phyloP scores from a whole-genome alignment of 2,888 invertebrate genomes.

The Matsumyia berberina region DNA sequence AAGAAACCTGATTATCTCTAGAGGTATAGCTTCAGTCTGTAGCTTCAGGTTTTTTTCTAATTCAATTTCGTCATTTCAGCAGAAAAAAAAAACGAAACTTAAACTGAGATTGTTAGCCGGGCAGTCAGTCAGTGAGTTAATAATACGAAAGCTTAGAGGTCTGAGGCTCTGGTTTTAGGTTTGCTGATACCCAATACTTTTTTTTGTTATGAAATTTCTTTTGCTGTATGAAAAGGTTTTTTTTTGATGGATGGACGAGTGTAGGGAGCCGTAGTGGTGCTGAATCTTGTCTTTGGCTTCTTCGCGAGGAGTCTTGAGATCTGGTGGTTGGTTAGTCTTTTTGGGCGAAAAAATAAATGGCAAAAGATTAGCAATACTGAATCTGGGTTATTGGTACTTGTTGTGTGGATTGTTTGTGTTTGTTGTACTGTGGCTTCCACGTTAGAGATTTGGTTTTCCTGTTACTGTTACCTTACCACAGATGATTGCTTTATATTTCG shows the following conservation, averaged over 20 bases:
- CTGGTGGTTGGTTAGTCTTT: slow-evolving; percentile 19
- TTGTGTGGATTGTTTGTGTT: slow-evolving; percentile 8
- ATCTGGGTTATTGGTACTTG: slow-evolving; percentile 54
- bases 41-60: slow-evolving; percentile 8
- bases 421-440: slow-evolving; percentile 12
- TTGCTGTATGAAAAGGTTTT: slow-evolving; percentile 17
- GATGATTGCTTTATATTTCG: slow-evolving; percentile 47
- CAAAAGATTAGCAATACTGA: slow-evolving; percentile 10
- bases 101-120: slow-evolving; percentile 36
- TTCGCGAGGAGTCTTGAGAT: slow-evolving; percentile 9
- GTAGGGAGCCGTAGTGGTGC: background rate
- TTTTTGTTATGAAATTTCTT: slow-evolving; percentile 56
- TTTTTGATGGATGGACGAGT: background rate
- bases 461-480: slow-evolving; percentile 16
- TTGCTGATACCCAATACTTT: slow-evolving; percentile 50
- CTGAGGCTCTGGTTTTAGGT: slow-evolving; percentile 14
- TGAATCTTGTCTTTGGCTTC: slow-evolving; percentile 16
- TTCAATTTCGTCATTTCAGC: slow-evolving; percentile 48
- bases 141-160: slow-evolving; percentile 31
- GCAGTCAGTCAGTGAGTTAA: slow-evolving; percentile 16
- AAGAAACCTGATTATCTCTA: slow-evolving; percentile 59
- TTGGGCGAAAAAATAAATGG: slow-evolving; percentile 3
- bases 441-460: slow-evolving; percentile 24
- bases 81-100: slow-evolving; percentile 35
- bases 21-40: slow-evolving; percentile 17